These are phyloP conservation scores for Eremobia ochroleuca DNA, from an alignment of 2,888 invertebrate species.

Conservation along the genomic window DNA sequence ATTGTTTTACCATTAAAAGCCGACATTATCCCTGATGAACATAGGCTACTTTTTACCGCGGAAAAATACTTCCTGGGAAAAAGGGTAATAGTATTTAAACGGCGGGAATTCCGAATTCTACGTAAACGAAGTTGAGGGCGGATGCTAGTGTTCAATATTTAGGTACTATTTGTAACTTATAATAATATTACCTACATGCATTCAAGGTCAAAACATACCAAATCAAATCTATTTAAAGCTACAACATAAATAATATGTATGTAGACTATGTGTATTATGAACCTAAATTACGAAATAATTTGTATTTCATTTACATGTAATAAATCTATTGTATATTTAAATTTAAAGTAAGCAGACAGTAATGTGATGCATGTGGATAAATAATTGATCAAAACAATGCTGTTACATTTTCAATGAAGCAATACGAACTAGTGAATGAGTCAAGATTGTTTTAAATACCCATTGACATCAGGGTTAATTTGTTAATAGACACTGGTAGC, in stretches of 20 bases:
- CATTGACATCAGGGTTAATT: conserved; percentile 68
- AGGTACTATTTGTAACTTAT: neutral
- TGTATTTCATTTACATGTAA: neutral
- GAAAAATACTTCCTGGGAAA: too few relatives aligned
- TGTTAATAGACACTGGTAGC: conserved; percentile 6
- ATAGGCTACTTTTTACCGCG: too few relatives aligned
- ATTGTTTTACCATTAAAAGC: too few relatives aligned
- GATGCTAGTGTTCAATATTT: too few relatives aligned
- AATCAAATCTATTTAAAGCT: neutral
- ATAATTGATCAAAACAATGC: conserved; percentile 52
- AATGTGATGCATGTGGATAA: conserved; percentile 34
- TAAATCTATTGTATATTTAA: conserved; percentile 3
- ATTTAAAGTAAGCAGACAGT: neutral
- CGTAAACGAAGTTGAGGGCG: too few relatives aligned
- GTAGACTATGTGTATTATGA: neutral
- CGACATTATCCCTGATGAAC: too few relatives aligned
- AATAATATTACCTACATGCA: neutral
- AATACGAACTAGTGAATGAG: conserved; percentile 55
- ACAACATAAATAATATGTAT: neutral
- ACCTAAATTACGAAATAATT: conserved; percentile 5
- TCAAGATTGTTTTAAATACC: conserved; percentile 60
- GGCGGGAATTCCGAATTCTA: too few relatives aligned
- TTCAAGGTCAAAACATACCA: neutral
- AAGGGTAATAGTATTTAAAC: too few relatives aligned
- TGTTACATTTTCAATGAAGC: conserved; percentile 47